Evolutionary conservation across 2,888 invertebrate genomes (phyloP), one percentile per base, ranked within the genome.

Genomic region (Phasia obesa): DNA sequence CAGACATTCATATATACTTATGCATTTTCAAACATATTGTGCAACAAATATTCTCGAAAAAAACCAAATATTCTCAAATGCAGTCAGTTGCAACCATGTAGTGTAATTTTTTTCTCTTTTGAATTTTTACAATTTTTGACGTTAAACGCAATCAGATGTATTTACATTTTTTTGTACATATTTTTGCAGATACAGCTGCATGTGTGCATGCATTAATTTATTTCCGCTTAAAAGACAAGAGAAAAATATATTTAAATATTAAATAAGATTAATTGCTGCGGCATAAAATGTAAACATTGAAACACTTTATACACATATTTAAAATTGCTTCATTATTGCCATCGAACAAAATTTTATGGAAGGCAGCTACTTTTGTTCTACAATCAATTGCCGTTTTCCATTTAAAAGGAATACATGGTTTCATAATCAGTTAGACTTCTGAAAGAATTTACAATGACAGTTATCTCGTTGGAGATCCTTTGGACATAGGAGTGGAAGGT

Each of bases 241-340:
- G 19, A 11, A 38, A 31, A 62, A 69, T 67, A 60, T 55, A 51
- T 79, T 73, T 59, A 59, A 67, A 74, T 80, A 57, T 78, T 64
- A 71, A 80, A 80, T 74, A 80, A 80, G 79, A 80, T 80, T 80
- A 80, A 80, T 80, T 74, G 79, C 74, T 80, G 79, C 79, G 67
- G 79, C 79, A 80, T 55, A 62, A 71, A 55, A 64, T 67, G 67
- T 80, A 79, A 53, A 67, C 73, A 25, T 73, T 67, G 53, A 35
- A 65, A 59, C 13, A 49, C 35, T 17, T 7, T 21, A 6, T 27
- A 23, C 27, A 44, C 4, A 23, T 69, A 13, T 15, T 23, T 23
- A 15, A 21, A 15, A 27, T 17, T 42, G 11, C n/a, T 38, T 17
- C 19, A 21, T 4, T 7, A 17, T 47, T 19, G 6, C 17, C 17